These are phyloP conservation scores for Coreius guichenoti DNA, from an alignment of 2,797 vertebrate species.

Conservation along the genomic window DNA sequence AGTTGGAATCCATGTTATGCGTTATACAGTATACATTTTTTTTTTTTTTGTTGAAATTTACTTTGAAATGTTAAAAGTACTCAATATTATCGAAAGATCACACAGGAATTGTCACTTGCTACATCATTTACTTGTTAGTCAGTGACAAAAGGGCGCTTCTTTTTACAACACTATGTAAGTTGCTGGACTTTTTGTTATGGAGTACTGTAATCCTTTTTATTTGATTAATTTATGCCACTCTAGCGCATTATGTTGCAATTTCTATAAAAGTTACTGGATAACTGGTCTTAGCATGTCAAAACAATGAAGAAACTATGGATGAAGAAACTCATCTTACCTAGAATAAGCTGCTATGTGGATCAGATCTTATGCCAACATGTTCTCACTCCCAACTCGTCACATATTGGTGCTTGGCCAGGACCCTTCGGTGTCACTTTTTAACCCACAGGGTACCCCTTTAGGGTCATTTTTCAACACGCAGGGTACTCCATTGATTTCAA, in stretches of 20 bases:
- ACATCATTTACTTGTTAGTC: neutral
- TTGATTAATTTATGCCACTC: neutral
- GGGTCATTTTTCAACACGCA: too few relatives aligned
- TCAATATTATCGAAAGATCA: neutral
- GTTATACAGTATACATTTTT: too few relatives aligned
- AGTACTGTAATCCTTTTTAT: neutral
- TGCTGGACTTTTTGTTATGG: neutral
- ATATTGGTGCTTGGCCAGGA: too few relatives aligned
- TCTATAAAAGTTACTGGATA: neutral
- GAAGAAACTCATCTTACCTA: neutral
- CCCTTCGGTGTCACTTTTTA: too few relatives aligned
- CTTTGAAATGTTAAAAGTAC: neutral
- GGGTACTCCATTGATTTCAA: too few relatives aligned
- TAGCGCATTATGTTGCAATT: neutral
- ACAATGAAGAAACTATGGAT: too few relatives aligned
- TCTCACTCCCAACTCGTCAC: too few relatives aligned
- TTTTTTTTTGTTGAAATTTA: neutral
- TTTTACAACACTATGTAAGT: neutral
- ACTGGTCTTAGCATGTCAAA: neutral
- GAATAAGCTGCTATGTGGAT: neutral
- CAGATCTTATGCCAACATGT: neutral
- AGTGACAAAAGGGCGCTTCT: neutral
- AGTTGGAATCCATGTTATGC: neutral
- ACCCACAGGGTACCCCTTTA: too few relatives aligned
- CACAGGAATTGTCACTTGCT: neutral